A percentile compares a stretch with the other conserved stretches of the same genome.
phyloP scores from a whole-genome alignment of 2,797 vertebrate species.

The Paramormyrops hopkinsi region DNA sequence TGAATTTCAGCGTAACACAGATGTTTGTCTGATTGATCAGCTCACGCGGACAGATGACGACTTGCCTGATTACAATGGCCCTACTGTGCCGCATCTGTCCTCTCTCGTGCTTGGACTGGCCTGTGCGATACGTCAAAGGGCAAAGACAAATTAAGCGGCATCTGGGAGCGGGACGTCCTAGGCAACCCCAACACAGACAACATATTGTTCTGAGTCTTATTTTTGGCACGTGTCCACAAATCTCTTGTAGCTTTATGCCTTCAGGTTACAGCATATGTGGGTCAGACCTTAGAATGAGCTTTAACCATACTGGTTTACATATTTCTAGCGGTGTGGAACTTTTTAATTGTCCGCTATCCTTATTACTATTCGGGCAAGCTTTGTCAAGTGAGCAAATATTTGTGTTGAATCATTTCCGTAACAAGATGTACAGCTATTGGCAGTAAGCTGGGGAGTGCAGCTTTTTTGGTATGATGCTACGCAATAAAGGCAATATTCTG shows the following conservation, averaged over 20 bases:
- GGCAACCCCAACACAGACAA: constrained; percentile 47
- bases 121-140: constrained; percentile 32
- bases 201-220: constrained; percentile 55
- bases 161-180: constrained; percentile 45
- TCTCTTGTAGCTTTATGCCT: neutral
- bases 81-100: constrained; percentile 30
- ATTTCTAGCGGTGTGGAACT: neutral
- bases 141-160: constrained; percentile 45
- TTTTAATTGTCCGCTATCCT: neutral
- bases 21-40: neutral
- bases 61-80: constrained; percentile 34
- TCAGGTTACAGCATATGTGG: neutral
- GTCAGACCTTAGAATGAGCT: neutral
- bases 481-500: neutral
- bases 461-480: neutral
- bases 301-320: neutral
- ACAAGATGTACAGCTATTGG: neutral
- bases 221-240: constrained; percentile 45
- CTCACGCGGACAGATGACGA: neutral
- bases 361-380: neutral
- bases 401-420: constrained; percentile 6
- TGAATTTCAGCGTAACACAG: neutral
- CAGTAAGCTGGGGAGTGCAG: neutral
- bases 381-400: neutral
- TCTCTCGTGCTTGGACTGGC: constrained; percentile 25